These are phyloP conservation scores for Papilio protenor DNA, from an alignment of 2,888 invertebrate species.

Conservation along the genomic window DNA sequence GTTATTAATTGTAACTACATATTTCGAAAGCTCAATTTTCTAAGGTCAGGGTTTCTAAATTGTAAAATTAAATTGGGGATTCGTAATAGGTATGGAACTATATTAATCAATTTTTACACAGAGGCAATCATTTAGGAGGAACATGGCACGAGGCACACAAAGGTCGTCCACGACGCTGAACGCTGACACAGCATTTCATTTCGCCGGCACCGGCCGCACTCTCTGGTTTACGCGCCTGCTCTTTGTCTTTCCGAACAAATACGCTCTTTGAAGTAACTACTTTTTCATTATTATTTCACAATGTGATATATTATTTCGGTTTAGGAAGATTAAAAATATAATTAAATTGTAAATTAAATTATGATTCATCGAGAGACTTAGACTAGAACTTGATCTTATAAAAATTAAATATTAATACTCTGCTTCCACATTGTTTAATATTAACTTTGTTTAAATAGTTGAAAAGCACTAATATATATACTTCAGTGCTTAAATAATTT, in stretches of 20 bases:
- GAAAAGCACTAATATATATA: slow-evolving; percentile 5
- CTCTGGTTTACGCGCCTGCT: slow-evolving; percentile 65
- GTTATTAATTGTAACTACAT: neutral
- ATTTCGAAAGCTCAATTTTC: neutral
- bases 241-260: slow-evolving; percentile 77
- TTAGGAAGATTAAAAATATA: neutral
- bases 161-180: slow-evolving; percentile 63
- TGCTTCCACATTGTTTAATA: neutral
- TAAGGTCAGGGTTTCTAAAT: neutral
- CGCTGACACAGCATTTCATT: slow-evolving; percentile 79
- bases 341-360: neutral
- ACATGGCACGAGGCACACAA: slow-evolving; percentile 63
- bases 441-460: neutral
- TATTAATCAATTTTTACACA: slow-evolving; percentile 80
- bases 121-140: slow-evolving; percentile 72
- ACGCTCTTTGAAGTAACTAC: slow-evolving; percentile 70
- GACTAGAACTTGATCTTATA: neutral
- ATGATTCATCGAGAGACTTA: neutral
- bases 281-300: slow-evolving; percentile 69
- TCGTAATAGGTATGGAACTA: neutral
- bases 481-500: slow-evolving; percentile 1
- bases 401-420: neutral
- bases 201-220: slow-evolving; percentile 72
- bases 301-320: slow-evolving; percentile 52
- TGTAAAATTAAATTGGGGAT: neutral